Evolutionary conservation across 2,113 vertebrate species (phyloP), one percentile per base, ranked within the genome.

Genomic region (Chascanopsetta lugubris): DNA sequence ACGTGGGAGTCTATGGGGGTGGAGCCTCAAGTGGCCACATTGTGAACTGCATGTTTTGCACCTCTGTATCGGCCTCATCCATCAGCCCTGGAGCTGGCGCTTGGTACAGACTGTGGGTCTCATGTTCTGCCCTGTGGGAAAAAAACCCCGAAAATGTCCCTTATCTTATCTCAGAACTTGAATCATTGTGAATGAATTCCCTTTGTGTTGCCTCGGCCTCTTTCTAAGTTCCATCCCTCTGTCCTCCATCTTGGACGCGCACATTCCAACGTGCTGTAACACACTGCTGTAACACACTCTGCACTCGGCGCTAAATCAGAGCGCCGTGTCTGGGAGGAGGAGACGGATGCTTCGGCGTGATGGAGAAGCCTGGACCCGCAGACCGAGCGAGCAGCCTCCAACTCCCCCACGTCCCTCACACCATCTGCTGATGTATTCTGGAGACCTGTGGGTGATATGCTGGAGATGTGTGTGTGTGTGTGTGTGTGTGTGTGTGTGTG

Each of bases 361-460:
- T 50, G 4, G 62, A 65, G 61, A 53, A 38, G 15, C 32, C 40
- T 10, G 22, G 32, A 53, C 40, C 64, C 76, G 45, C 60, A 47
- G 65, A 24, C 6, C n/a, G n/a, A 12, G 40, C 6, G 27, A 42
- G 36, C 58, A 69, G 70, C 71, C 77, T 60, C 40, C 2, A 40
- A 64, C 53, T 72, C 57, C 25, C 21, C 49, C 51, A 21, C 72
- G 82, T 77, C 69, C 72, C 74, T 61, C 75, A 22, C 74, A 82
- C 88, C 88, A 87, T 89, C 88, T 89, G 87, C 5, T 81, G 63
- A 82, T 69, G 69, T 70, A 54, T 68, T 83, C 68, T 71, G 72
- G 59, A 74, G 68, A 61, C 62, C 79, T 75, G 78, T 77, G 77
- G 74, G 77, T 81, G 77, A 71, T 56, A 61, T 64, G 40, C 61